Percentiles rank a stretch among this genome's conserved stretches.
These are phyloP conservation scores for Calliphora vomitoria DNA, from an alignment of 2,888 invertebrate genomes.

Conservation along the genomic window DNA sequence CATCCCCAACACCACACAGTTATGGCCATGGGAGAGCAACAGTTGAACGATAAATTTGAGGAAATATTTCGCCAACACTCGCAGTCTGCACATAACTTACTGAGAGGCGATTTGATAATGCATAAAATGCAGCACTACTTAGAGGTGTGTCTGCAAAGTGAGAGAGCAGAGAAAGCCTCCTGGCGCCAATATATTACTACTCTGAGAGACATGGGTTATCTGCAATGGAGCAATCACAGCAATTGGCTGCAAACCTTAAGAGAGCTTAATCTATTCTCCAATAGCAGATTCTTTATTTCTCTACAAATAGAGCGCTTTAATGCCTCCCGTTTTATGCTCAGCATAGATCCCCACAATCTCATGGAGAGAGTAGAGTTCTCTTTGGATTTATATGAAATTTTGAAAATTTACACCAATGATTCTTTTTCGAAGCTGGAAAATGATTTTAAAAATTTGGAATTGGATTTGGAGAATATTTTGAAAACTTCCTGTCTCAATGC, in stretches of 20 bases:
- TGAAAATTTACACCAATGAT: conserved; percentile 68
- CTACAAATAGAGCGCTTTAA: conserved; percentile 77
- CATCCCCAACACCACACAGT: conserved; percentile 71
- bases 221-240: conserved; percentile 36
- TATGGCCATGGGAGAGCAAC: conserved; percentile 77
- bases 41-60: conserved; percentile 76
- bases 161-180: conserved; percentile 55
- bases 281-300: conserved; percentile 77
- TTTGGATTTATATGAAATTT: conserved; percentile 72
- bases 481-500: conserved; percentile 53
- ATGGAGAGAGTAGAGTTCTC: conserved; percentile 74
- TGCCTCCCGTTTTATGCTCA: conserved; percentile 75
- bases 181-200: conserved; percentile 51
- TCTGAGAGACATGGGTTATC: conserved; percentile 43
- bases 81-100: neutral
- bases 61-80: conserved; percentile 43
- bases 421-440: conserved; percentile 51
- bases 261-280: conserved; percentile 78
- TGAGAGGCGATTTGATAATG: conserved; percentile 69
- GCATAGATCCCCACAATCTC: conserved; percentile 77
- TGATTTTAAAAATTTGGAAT: conserved; percentile 76
- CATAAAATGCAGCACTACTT: conserved; percentile 78
- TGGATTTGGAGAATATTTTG: conserved; percentile 70
- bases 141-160: conserved; percentile 74
- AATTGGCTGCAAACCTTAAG: conserved; percentile 78